Percentiles rank a stretch among this genome's conserved stretches.
These are phyloP conservation scores for Oenanthe melanoleuca DNA, from an alignment of 2,113 vertebrate species.

Conservation along the genomic window DNA sequence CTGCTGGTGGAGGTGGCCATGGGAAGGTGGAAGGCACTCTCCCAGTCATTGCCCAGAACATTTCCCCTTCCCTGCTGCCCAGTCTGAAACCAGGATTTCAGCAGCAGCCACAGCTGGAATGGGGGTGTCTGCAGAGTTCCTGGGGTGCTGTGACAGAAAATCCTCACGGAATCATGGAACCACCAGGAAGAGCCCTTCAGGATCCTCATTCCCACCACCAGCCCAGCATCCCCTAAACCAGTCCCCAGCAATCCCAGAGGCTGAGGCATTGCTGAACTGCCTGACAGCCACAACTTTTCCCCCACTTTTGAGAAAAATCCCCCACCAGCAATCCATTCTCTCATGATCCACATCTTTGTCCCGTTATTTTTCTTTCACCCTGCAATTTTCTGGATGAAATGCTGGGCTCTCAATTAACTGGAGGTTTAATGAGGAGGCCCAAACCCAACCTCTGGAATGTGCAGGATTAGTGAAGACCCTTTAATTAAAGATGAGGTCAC, in stretches of 20 bases:
- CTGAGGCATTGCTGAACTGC: neutral
- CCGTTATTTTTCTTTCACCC: fast-evolving
- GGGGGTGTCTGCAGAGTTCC: neutral
- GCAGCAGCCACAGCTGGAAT: fast-evolving
- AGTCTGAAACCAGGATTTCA: neutral
- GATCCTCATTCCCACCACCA: neutral
- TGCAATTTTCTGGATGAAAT: neutral
- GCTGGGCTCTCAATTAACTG: neutral
- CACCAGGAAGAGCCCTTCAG: neutral
- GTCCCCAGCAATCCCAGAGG: fast-evolving
- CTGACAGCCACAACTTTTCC: neutral
- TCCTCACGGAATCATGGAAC: neutral
- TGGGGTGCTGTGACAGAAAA: fast-evolving
- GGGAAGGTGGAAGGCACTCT: neutral
- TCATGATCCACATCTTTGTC: fast-evolving
- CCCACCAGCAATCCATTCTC: neutral
- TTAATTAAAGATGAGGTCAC: neutral
- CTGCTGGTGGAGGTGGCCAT: neutral
- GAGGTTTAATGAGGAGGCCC: neutral
- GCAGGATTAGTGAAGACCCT: neutral
- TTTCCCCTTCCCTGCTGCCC: neutral
- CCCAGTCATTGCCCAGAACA: neutral
- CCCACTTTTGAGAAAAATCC: neutral
- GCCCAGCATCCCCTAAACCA: neutral
- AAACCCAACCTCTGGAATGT: neutral